phyloP scores from a whole-genome alignment of 2,797 vertebrate genomes.

The Choloepus didactylus region DNA sequence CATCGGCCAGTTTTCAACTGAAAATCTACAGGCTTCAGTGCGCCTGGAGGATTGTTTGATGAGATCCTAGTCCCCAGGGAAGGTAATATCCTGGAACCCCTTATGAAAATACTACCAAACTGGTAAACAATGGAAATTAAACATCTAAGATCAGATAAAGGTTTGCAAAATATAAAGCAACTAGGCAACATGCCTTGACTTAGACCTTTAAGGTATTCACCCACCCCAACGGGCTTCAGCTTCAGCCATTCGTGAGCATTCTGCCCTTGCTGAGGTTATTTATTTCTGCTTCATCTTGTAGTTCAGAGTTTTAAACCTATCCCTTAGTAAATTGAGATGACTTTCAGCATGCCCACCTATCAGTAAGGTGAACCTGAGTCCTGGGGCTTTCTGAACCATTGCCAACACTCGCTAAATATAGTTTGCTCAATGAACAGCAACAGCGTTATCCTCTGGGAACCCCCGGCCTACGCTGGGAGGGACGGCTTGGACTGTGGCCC shows the following conservation, averaged over 20 bases:
- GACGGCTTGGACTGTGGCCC: neutral
- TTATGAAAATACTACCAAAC: constrained; percentile 39
- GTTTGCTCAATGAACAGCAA: neutral
- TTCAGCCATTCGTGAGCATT: neutral
- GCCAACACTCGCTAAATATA: neutral
- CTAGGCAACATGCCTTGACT: neutral
- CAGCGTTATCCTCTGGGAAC: neutral
- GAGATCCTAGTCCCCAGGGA: neutral
- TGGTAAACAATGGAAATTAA: constrained; percentile 3
- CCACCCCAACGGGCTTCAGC: neutral
- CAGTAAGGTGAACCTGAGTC: neutral
- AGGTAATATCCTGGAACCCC: neutral
- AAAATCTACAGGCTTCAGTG: neutral
- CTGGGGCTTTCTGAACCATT: neutral
- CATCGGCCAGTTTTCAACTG: neutral
- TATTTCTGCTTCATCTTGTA: neutral
- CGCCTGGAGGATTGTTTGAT: neutral
- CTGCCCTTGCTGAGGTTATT: neutral
- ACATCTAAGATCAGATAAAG: neutral
- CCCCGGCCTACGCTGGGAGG: neutral
- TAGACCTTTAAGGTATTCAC: neutral
- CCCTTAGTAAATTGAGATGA: neutral
- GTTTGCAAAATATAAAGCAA: neutral
- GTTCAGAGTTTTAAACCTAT: neutral
- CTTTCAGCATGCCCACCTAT: neutral